Conservation (phyloP, 2,113 vertebrate species). For the Chaenocephalus aceratus region DNA sequence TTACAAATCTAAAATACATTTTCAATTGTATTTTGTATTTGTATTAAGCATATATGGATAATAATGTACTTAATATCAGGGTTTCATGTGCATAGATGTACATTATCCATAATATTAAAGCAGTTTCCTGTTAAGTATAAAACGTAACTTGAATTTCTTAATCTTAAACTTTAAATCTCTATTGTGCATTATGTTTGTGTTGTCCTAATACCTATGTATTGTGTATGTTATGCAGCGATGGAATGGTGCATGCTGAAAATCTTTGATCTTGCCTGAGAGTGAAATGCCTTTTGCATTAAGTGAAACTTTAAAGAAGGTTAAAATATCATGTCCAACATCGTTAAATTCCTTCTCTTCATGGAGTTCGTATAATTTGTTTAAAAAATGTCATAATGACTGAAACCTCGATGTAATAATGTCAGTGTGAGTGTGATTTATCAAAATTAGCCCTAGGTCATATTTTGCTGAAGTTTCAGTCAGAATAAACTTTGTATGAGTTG, state of each 20-base stretch:
- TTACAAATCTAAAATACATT: constrained; percentile 3
- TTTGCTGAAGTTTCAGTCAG: neutral
- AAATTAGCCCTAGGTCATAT: neutral
- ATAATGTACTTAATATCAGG: neutral
- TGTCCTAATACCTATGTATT: neutral
- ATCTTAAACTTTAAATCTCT: neutral
- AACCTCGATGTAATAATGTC: neutral
- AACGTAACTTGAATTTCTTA: no score
- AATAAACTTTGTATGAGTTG: no score
- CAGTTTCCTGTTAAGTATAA: no score
- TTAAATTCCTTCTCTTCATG: neutral
- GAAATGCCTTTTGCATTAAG: neutral
- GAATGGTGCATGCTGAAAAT: neutral
- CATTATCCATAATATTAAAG: neutral
- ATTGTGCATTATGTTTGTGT: constrained; percentile 5
- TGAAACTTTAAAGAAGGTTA: no score
- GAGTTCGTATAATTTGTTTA: no score
- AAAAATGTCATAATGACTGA: neutral
- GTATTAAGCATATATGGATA: neutral
- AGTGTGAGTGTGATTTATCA: neutral
- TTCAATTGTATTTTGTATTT: neutral
- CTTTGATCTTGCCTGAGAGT: neutral
- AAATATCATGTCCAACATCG: no score
- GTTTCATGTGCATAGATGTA: neutral
- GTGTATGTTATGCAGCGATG: neutral